Percentiles rank a stretch among this genome's conserved stretches.
Evolutionary conservation across 2,797 vertebrate species (phyloP).

Genomic region (Ceyx erithaca): DNA sequence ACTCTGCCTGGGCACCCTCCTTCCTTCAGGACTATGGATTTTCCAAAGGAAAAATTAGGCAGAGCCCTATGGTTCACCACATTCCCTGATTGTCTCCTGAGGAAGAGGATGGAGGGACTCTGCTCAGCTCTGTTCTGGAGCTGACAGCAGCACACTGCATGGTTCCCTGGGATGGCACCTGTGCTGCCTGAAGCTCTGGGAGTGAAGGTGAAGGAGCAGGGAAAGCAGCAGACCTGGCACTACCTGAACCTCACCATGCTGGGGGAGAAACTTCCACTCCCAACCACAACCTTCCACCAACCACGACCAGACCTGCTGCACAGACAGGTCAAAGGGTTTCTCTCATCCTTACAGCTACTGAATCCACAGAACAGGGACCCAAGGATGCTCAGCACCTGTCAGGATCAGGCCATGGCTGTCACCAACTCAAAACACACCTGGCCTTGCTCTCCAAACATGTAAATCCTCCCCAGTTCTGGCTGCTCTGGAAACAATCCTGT

Average conservation of each 20-base stretch:
- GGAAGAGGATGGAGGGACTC: neutral
- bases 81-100: accelerated
- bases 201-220: neutral
- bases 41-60: neutral
- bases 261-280: neutral
- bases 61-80: neutral
- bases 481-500: neutral
- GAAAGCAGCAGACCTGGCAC: neutral
- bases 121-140: neutral
- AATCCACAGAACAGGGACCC: neutral
- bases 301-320: neutral
- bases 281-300: neutral
- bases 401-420: neutral
- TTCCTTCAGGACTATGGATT: neutral
- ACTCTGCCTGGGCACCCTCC: neutral
- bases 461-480: neutral
- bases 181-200: neutral
- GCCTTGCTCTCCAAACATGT: neutral
- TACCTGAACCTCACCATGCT: neutral
- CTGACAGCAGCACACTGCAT: neutral
- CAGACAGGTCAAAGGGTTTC: neutral
- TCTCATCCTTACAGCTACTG: neutral
- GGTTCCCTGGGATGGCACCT: neutral
- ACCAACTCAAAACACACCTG: neutral
- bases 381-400: neutral